These are phyloP conservation scores for Xiphophorus hellerii DNA, from an alignment of 2,113 vertebrate genomes.

Conservation along the genomic window DNA sequence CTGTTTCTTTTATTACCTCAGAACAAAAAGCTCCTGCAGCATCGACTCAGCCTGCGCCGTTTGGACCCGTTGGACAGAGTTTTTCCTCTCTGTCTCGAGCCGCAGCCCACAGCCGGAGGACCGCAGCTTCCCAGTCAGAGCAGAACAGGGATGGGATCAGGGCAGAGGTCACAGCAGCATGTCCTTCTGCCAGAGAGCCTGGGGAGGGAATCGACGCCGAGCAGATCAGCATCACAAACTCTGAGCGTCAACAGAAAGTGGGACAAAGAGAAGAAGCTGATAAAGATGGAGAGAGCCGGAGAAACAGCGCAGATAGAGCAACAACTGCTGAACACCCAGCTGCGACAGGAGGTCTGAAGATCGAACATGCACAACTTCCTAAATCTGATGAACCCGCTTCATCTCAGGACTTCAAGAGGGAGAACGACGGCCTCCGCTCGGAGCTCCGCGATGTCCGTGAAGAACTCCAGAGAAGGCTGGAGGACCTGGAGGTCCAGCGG, in stretches of 20 bases:
- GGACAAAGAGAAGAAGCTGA: constrained; percentile 19
- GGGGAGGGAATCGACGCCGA: constrained; percentile 82
- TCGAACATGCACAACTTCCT: constrained; percentile 1
- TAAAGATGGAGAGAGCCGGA: constrained; percentile 7
- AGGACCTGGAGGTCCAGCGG: constrained; percentile 80
- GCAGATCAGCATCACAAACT: constrained; percentile 56
- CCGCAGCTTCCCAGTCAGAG: constrained; percentile 13
- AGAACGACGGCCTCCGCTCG: constrained; percentile 69
- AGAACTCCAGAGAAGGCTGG: constrained; percentile 75
- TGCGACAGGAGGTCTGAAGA: background rate
- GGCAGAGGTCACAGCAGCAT: constrained; percentile 35
- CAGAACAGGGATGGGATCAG: constrained; percentile 34
- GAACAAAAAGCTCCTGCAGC: constrained; percentile 61
- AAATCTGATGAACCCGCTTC: background rate
- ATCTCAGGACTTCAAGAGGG: constrained; percentile 59
- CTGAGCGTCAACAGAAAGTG: constrained; percentile 39
- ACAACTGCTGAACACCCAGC: background rate
- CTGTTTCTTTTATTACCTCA: constrained; percentile 38
- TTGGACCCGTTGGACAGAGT: constrained; percentile 60
- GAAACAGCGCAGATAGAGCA: constrained; percentile 13
- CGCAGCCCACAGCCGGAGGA: constrained; percentile 50
- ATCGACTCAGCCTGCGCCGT: constrained; percentile 43
- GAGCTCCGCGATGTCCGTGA: constrained; percentile 68
- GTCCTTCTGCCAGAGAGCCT: constrained; percentile 77
- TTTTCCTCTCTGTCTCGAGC: constrained; percentile 51